Evolutionary conservation across 1,140 invertebrate genomes (phyloP), one percentile per base, ranked within the genome.

Genomic region (Ylistrum balloti): DNA sequence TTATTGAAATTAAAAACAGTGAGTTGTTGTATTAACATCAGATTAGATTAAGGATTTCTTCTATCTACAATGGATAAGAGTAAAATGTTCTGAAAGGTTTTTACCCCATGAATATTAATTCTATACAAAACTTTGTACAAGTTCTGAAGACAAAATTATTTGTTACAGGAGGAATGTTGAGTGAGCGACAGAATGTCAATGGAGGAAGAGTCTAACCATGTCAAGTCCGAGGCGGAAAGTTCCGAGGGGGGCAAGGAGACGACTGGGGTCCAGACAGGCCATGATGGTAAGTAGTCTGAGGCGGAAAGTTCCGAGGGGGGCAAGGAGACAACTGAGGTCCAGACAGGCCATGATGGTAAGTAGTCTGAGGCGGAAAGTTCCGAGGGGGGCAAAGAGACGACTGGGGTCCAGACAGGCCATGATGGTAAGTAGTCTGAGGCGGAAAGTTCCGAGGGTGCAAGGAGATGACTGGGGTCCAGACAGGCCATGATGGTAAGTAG

Each of bases 171-270:
- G 56, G 56, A 74, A 74, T 74, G 56, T 74, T 74, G 56, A 74
- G 56, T 74, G 56, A 74, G 56, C 56, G 11, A 74, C 56, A 74
- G 56, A 17, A 74, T 74, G 56, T 74, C 56, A 74, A 74, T 28
- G 56, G 56, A 74, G 56, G 56, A n/a, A 74, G 56, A 74, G 56
- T 28, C 56, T 74, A 74, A 74, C n/a, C 56, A 74, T 74, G 56
- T 74, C 56, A 74, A 74, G 56, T 74, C 56, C 28, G 56, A 74
- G 17, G 56, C 56, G 9, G 56, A 74, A n/a, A 74, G 56, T 74
- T 74, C 56, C 56, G 56, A 74, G 56, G 56, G 56, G 56, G 56
- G 56, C 56, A 74, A 74, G 56, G 56, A 74, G 28, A 74, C 56
- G n/a, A 74, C 56, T 0, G 56, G 56, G n/a, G 56, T 74, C 56